Evolutionary conservation across 2,888 invertebrate genomes (phyloP), one percentile per base, ranked within the genome.

Genomic region (Allolobophora icterica): DNA sequence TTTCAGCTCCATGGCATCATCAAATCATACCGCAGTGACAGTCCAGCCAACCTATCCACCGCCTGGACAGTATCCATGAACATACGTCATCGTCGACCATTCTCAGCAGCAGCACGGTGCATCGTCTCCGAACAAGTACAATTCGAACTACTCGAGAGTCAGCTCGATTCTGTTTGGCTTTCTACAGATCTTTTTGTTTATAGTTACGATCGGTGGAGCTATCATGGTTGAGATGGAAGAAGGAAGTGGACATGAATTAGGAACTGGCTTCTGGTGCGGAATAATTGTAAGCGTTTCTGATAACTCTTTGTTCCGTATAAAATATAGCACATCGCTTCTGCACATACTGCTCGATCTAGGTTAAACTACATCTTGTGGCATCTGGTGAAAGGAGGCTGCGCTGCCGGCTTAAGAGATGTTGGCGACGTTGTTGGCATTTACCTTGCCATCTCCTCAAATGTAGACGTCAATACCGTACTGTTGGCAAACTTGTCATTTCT

Each of bases 261-360:
- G 87, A 87, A 87, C 87, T 15, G 87, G 87, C 1, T 87, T 87
- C 87, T 87, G 87, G 87, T 87, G 87, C 38, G 87, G 87, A 17
- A 35, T 17, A 34, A 38, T 87, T 34, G 87, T 34, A 87, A 87
- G 87, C 35, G 34, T n/a, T 71, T 71, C 30, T n/a, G 8, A n/a
- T 3, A 4, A 71, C 2, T 8, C 3, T n/a, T 71, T 71, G 71
- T 71, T 71, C 71, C 8, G 8, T 71, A n/a, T 71, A 71, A 8
- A n/a, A n/a, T n/a, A 71, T n/a, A n/a, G 30, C 13, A n/a, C 71
- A 11, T n/a, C 71, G 17, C 3, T 71, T n/a, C n/a, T n/a, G n/a
- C n/a, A n/a, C n/a, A n/a, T n/a, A n/a, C n/a, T n/a, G n/a, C n/a
- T n/a, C n/a, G n/a, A n/a, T n/a, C n/a, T n/a, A n/a, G n/a, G n/a